These are phyloP conservation scores for Aphelenchoides besseyi DNA, from an alignment of 1,140 invertebrate genomes.

Conservation along the genomic window DNA sequence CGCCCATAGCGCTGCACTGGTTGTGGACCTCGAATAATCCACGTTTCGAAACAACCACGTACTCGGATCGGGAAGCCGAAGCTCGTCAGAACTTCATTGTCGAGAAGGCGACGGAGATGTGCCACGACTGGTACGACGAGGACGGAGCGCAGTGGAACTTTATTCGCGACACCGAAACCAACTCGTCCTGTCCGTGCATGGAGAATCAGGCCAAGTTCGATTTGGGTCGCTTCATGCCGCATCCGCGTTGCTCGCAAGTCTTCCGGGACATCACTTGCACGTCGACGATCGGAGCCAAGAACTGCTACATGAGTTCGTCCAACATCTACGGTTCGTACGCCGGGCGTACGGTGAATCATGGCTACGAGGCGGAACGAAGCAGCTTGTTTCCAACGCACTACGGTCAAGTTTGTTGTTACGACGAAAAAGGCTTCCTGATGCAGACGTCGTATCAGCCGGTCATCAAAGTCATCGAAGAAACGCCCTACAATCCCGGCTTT, in stretches of 20 bases:
- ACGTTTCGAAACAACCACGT: slow-evolving; percentile 48
- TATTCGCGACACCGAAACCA: slow-evolving; percentile 59
- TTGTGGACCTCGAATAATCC: slow-evolving; percentile 60
- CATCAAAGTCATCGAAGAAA: slow-evolving; percentile 57
- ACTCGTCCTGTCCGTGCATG: slow-evolving; percentile 59
- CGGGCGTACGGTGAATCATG: slow-evolving; percentile 19
- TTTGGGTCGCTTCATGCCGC: slow-evolving; percentile 61
- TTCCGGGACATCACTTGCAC: slow-evolving; percentile 62
- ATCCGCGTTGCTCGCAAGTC: slow-evolving; percentile 60
- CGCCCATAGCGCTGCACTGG: slow-evolving; percentile 60
- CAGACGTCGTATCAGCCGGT: slow-evolving; percentile 61
- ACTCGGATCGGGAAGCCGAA: slow-evolving; percentile 40
- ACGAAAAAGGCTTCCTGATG: slow-evolving; percentile 54
- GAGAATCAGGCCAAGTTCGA: slow-evolving; percentile 49
- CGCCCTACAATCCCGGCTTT: slow-evolving; percentile 61
- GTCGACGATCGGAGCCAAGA: slow-evolving; percentile 56
- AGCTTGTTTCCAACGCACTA: slow-evolving; percentile 61
- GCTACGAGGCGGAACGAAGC: slow-evolving; percentile 36
- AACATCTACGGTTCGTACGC: slow-evolving; percentile 59
- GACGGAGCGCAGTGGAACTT: slow-evolving; percentile 60
- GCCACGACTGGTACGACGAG: slow-evolving; percentile 58
- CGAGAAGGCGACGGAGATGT: slow-evolving; percentile 58
- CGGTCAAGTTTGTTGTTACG: slow-evolving; percentile 62
- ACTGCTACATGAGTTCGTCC: slow-evolving; percentile 60
- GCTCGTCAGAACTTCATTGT: slow-evolving; percentile 48